Conservation (phyloP, 2,888 invertebrate genomes). For the Epinotia demarniana region DNA sequence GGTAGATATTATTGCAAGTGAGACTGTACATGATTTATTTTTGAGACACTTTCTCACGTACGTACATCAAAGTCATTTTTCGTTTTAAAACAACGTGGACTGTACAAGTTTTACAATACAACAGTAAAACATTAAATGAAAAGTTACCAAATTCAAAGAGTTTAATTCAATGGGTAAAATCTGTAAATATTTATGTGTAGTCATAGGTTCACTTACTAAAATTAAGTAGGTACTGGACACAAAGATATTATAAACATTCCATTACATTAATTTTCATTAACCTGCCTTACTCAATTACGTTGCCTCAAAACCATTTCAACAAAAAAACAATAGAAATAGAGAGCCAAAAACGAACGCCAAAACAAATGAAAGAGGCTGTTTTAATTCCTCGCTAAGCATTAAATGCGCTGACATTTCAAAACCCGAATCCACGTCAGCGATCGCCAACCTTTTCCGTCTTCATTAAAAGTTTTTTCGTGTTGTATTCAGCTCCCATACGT, state of each 20-base stretch:
- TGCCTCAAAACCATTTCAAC: not conserved
- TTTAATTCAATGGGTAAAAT: too few relatives aligned
- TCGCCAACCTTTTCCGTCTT: conserved; percentile 38
- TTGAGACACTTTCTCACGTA: too few relatives aligned
- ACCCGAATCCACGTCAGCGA: conserved; percentile 33
- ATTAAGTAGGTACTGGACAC: too few relatives aligned
- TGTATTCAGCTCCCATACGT: conserved; percentile 15
- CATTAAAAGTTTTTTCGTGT: conserved; percentile 36
- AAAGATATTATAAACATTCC: not conserved
- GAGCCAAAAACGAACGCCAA: conserved; percentile 7
- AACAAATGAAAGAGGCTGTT: conserved; percentile 27
- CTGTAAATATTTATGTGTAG: too few relatives aligned
- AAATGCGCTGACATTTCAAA: conserved; percentile 35
- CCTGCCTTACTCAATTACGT: not conserved
- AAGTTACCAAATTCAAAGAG: too few relatives aligned
- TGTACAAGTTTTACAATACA: too few relatives aligned
- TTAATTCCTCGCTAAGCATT: conserved; percentile 20
- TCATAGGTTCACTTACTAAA: too few relatives aligned
- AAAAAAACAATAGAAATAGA: not conserved
- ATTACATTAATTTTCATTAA: not conserved
- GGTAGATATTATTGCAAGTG: too few relatives aligned
- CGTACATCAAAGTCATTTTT: too few relatives aligned
- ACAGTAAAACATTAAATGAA: too few relatives aligned
- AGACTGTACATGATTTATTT: too few relatives aligned
- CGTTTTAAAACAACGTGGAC: too few relatives aligned